Evolutionary conservation across 2,888 invertebrate species (phyloP).

Genomic region (Molorchus minor): DNA sequence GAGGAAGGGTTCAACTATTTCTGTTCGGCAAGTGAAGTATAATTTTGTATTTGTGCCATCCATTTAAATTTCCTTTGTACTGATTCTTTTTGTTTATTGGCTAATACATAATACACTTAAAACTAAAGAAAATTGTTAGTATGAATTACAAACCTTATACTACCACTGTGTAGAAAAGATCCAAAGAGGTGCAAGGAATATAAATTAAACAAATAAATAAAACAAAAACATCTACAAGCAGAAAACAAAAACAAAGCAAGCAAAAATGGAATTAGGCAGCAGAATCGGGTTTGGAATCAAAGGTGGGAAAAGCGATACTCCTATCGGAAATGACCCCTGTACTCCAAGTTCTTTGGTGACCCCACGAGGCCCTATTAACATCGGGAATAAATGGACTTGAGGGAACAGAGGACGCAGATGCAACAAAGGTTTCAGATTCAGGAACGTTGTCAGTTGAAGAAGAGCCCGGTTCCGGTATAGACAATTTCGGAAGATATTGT

Average conservation of each 20-base stretch:
- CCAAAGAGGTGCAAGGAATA: conserved; percentile 17
- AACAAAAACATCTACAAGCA: conserved; percentile 9
- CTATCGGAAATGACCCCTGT: conserved; percentile 49
- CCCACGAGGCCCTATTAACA: conserved; percentile 52
- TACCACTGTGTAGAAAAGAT: conserved; percentile 15
- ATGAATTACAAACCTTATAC: conserved; percentile 28
- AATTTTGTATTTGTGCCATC: too few relatives aligned
- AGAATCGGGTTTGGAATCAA: conserved; percentile 48
- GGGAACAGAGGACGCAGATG: conserved; percentile 53
- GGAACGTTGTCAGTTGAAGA: conserved; percentile 45
- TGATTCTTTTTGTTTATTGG: not conserved
- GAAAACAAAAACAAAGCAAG: conserved; percentile 18
- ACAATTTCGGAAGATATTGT: conserved; percentile 54
- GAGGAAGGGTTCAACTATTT: too few relatives aligned
- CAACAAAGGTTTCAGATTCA: conserved; percentile 24
- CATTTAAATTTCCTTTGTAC: too few relatives aligned
- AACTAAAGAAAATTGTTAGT: conserved; percentile 13
- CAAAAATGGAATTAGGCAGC: conserved; percentile 45
- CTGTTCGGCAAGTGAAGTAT: too few relatives aligned
- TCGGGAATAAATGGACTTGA: conserved; percentile 53
- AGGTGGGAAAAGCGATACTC: conserved; percentile 38
- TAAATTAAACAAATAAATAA: conserved; percentile 14
- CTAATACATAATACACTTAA: not conserved
- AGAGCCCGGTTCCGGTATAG: conserved; percentile 46
- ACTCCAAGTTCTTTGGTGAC: conserved; percentile 59